Evolutionary conservation across 2,888 invertebrate species (phyloP), one percentile per base, ranked within the genome.

Genomic region (Eurytoma californica): DNA sequence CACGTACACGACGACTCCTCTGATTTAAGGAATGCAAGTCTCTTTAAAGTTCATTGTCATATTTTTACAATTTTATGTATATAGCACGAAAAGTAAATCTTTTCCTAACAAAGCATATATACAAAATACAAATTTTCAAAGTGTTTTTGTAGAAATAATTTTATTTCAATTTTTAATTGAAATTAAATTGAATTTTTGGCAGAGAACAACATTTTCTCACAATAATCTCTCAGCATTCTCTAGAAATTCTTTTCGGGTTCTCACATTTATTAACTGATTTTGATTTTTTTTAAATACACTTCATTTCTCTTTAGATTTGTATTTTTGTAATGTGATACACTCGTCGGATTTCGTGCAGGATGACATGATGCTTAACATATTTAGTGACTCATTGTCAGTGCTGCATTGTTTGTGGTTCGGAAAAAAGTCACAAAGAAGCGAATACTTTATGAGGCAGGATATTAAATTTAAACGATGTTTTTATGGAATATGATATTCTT

Each of bases 1-100:
- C 67, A 94, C 94, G 91, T 94, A 95, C 82, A 95, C 92, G 80
- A 95, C 94, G 84, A 95, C 94, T 53, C 95, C 95, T 82, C 95
- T 95, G 91, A 18, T n/a, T 39, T 1, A 9, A 39, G 1, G 9
- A 39, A 39, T 4, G 7, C 7, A 39, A 39, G 0, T 0, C 9
- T 39, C 9, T 39, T 39, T 39, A 39, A 39, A 9, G 9, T 39
- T 5, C 4, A 39, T 7, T 39, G 5, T 39, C 1, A 39, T 39
- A 39, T 39, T 39, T 39, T 39, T 9, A 39, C 0, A 9, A 39
- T 24, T 24, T 24, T 2, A 24, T 24, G 1, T 24, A 24, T 24
- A 9, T 1, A 9, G 39, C 7, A 39, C 7, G 30, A 7, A 39
- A 9, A 39, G 9, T 39, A 39, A 1, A 7, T 7, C 2, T 39